Base-by-base conservation (phyloP, 2,113 vertebrate genomes). In the Pseudopodoces humilis region DNA sequence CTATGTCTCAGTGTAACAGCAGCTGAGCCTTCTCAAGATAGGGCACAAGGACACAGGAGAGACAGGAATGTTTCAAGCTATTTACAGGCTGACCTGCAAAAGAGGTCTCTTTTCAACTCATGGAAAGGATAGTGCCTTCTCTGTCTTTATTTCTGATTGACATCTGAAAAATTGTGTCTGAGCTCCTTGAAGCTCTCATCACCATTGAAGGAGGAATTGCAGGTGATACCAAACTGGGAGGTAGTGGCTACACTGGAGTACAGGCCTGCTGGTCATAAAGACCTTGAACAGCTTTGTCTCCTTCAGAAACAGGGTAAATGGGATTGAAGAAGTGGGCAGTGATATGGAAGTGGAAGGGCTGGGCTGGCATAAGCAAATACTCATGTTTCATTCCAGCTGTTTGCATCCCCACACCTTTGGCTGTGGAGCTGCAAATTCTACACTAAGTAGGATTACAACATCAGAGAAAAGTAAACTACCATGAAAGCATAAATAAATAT, bases 211-310 rank as follows among this genome's bases (percentile, higher is more conserved):
- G 15, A 83, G 21, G 14, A 77, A 44, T 46, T 82, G 35, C 16
- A 71, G 28, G 43, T 15, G 6, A 24, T 5, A 68, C 9, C 60
- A 59, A 69, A 77, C 12, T 23, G 24, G 8, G 33, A 86, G 41
- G 20, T 17, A 65, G 80, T 47, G 0, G 0, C 37, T 64, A 11
- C 28, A 18, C 31, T 65, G 41, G 37, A 60, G 20, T 62, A 43
- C 43, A 50, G 23, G 6, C 9, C 52, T 79, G 60, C 17, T 76
- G 41, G 35, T 85, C 13, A 44, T 13, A 56, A 18, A 41, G 44
- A 76, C 16, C 47, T 41, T 2, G 0, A 49, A 27, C 9, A 39
- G 20, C 9, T 52, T 64, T 1, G 0, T 80, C 16, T 85, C 44
- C 46, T 74, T 81, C 46, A 86, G 35, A 90, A 92, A 79, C 27